Percentiles rank a stretch among this genome's conserved stretches.
Evolutionary conservation across 2,797 vertebrate genomes (phyloP).

Genomic region (Zonotrichia albicollis): DNA sequence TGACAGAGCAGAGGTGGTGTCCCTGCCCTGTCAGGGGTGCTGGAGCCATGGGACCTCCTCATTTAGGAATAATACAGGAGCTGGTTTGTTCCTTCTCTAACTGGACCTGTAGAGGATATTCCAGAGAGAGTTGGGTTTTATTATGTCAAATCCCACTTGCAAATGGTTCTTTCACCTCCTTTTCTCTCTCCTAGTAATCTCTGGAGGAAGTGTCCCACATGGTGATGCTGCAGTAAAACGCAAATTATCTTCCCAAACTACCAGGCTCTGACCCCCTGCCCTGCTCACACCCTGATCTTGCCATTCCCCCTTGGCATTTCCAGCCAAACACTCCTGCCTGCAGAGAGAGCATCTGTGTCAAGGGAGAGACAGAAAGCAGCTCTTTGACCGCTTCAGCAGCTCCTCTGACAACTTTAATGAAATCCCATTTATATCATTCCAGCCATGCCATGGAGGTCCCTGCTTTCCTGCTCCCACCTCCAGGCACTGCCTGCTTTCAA

Average conservation of each 20-base stretch:
- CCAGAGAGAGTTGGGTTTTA: background rate
- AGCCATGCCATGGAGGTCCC: fast-evolving
- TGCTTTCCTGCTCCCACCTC: background rate
- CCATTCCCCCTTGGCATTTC: background rate
- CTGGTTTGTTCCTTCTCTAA: background rate
- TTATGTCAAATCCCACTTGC: background rate
- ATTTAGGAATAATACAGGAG: background rate
- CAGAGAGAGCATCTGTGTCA: background rate
- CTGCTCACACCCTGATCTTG: fast-evolving
- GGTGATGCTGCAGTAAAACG: background rate
- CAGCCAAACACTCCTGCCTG: background rate
- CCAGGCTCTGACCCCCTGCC: background rate
- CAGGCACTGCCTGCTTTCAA: background rate
- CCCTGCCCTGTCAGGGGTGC: background rate
- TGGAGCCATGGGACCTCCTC: background rate
- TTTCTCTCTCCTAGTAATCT: background rate
- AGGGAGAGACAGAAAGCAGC: fast-evolving
- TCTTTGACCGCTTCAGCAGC: background rate
- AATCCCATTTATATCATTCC: background rate
- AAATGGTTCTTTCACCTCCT: fast-evolving
- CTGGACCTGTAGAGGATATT: background rate
- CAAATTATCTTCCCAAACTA: background rate
- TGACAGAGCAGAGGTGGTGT: background rate
- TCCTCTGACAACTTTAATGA: background rate
- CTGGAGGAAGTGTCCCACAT: background rate